Evolutionary conservation across 2,888 invertebrate species (phyloP).

Genomic region (Rhimphoctona megacephalus): DNA sequence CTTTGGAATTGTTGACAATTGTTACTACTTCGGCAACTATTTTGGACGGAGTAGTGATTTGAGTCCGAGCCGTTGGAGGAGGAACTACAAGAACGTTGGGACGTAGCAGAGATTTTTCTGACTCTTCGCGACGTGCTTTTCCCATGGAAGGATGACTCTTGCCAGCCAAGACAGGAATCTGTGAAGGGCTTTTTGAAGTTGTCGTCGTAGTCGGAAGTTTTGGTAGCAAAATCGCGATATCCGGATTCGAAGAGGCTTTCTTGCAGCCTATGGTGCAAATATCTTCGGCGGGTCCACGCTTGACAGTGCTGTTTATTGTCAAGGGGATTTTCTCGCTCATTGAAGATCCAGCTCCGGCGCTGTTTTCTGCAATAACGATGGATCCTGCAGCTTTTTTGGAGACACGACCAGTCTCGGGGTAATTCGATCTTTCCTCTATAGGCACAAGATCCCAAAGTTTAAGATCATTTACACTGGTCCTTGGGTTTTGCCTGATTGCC

Average conservation of each 20-base stretch:
- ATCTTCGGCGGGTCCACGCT: slow-evolving; percentile 54
- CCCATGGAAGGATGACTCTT: background rate
- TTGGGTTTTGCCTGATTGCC: slow-evolving; percentile 57
- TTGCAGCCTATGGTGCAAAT: slow-evolving; percentile 58
- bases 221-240: background rate
- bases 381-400: no score
- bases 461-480: slow-evolving; percentile 68
- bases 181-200: background rate
- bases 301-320: background rate
- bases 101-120: background rate
- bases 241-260: slow-evolving; percentile 38
- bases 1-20: background rate
- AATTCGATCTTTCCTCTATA: slow-evolving; percentile 18
- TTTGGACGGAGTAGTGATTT: background rate
- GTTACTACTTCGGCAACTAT: background rate
- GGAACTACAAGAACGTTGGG: background rate
- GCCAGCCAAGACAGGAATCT: background rate
- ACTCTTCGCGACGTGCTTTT: background rate
- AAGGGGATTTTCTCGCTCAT: background rate
- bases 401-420: background rate
- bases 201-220: background rate
- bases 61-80: background rate
- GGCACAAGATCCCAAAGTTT: slow-evolving; percentile 76
- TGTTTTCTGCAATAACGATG: background rate
- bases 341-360: background rate